A percentile compares a stretch with the other conserved stretches of the same genome.
phyloP scores from a whole-genome alignment of 2,113 vertebrate genomes.

The Prionailurus viverrinus region DNA sequence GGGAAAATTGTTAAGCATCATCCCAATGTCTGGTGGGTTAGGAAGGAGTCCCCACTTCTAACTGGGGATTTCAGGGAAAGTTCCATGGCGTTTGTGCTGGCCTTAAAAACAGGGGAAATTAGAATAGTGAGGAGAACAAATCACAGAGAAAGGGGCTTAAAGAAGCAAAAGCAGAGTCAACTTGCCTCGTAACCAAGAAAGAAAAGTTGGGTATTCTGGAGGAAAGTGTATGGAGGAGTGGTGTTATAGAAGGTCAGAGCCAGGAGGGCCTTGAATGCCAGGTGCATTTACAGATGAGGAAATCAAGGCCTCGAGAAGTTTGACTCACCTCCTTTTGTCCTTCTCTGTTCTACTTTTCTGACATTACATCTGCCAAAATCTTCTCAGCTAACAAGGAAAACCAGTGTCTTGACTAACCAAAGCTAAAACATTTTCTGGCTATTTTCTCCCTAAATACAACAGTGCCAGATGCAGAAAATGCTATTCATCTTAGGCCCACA shows the following conservation, averaged over 20 bases:
- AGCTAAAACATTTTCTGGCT: neutral
- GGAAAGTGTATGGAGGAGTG: neutral
- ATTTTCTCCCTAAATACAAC: neutral
- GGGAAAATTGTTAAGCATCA: neutral
- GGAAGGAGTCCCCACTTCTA: neutral
- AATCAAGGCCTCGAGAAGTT: neutral
- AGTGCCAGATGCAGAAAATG: neutral
- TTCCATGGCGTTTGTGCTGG: too few species aligned
- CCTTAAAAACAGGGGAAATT: neutral
- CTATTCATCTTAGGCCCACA: neutral
- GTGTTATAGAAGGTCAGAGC: neutral
- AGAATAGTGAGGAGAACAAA: neutral
- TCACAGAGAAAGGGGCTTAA: neutral
- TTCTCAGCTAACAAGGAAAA: constrained; percentile 5
- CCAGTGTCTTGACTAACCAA: neutral
- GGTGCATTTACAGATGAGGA: neutral
- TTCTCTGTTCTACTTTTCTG: neutral
- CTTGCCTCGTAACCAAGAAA: neutral
- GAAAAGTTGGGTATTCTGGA: neutral
- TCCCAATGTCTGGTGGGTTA: neutral
- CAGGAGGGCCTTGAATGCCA: neutral
- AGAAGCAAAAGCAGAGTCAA: neutral
- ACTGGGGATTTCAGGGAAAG: neutral
- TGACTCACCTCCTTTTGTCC: neutral
- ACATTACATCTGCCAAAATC: neutral